Evolutionary conservation across 2,113 vertebrate species (phyloP).

Genomic region (Edolisoma coerulescens): DNA sequence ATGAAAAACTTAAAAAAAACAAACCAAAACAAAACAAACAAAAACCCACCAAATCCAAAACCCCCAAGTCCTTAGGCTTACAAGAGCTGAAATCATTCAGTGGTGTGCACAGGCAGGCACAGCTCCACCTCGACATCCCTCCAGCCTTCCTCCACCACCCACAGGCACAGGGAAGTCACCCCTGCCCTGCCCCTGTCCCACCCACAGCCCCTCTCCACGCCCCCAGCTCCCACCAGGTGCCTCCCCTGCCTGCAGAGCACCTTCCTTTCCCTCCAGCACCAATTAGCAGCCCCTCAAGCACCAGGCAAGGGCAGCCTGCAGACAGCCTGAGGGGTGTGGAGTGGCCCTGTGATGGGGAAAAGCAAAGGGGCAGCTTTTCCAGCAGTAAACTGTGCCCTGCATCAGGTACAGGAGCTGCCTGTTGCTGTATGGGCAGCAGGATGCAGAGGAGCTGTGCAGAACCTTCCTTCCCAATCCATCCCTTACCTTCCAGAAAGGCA

Average conservation of each 20-base stretch:
- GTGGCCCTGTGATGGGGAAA: neutral
- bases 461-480: neutral
- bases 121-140: neutral
- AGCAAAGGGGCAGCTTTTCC: neutral
- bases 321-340: neutral
- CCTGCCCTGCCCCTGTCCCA: neutral
- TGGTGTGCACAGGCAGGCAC: neutral
- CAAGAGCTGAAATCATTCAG: neutral
- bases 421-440: neutral
- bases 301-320: neutral
- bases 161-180: accelerated
- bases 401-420: neutral
- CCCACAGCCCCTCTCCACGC: neutral
- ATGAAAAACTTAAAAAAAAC: neutral
- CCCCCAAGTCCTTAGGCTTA: neutral
- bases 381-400: neutral
- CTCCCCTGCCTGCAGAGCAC: accelerated
- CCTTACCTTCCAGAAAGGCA: neutral
- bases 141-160: neutral
- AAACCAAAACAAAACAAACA: neutral
- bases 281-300: neutral
- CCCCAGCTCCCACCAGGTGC: accelerated
- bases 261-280: neutral
- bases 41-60: neutral
- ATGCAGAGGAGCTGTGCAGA: neutral